Percentiles rank a stretch among this genome's conserved stretches.
Conservation (phyloP, 2,113 vertebrate species). For the Mesembrinibis cayennensis region DNA sequence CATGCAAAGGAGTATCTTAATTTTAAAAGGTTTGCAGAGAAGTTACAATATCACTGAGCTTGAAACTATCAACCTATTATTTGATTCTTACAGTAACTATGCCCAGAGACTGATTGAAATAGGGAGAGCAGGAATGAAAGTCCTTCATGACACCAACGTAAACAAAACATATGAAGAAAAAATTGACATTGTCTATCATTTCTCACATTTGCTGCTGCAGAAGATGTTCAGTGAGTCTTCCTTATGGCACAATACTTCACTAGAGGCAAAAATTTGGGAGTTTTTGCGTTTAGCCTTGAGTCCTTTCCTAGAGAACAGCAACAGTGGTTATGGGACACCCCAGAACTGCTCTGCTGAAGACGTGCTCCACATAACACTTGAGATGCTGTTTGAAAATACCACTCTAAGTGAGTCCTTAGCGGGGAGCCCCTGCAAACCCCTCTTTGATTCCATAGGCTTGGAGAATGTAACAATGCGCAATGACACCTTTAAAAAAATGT, state of each 20-base stretch:
- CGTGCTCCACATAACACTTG: not conserved
- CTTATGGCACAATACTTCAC: not conserved
- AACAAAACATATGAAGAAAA: conserved; percentile 31
- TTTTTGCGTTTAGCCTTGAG: conserved; percentile 2
- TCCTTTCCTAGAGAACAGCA: conserved; percentile 8
- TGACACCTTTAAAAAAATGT: not conserved
- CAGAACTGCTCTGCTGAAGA: conserved; percentile 34
- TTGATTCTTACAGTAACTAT: not conserved
- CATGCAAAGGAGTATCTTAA: not conserved
- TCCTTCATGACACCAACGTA: conserved; percentile 14
- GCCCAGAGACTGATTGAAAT: conserved; percentile 1
- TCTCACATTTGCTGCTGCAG: conserved; percentile 23
- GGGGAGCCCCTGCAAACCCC: conserved; percentile 13
- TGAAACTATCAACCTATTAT: not conserved
- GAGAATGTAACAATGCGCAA: not conserved
- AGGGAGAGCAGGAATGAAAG: not conserved
- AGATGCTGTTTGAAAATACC: conserved; percentile 52
- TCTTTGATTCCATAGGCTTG: not conserved
- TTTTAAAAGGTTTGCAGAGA: conserved; percentile 21
- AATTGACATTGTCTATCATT: not conserved
- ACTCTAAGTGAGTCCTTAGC: not conserved
- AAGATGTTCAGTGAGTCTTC: not conserved
- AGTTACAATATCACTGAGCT: conserved; percentile 4
- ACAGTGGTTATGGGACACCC: not conserved
- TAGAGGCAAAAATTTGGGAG: not conserved